Conservation (phyloP, 2,113 vertebrate species). For the Rana temporaria region DNA sequence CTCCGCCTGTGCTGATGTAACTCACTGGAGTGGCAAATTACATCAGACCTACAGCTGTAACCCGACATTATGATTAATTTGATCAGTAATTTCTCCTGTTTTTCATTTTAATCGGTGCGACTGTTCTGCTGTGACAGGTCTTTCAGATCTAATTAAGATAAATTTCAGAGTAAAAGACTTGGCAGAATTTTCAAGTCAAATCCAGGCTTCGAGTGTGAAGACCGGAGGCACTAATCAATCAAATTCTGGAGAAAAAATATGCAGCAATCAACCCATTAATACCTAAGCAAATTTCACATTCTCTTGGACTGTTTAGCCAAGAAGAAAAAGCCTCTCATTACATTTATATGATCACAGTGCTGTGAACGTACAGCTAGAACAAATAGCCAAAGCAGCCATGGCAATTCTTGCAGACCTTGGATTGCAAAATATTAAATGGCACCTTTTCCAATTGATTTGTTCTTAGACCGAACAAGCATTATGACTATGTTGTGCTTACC, state of each 20-base stretch:
- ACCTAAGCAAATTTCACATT: slow-evolving; percentile 98
- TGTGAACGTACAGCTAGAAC: slow-evolving; percentile 24
- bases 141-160: slow-evolving; percentile 99
- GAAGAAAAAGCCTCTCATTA: slow-evolving; percentile 56
- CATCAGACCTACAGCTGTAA: slow-evolving; percentile 99
- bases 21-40: slow-evolving; percentile 99
- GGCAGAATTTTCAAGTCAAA: slow-evolving; percentile 92
- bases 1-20: slow-evolving; percentile 93
- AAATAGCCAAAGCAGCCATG: slow-evolving; percentile 43
- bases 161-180: slow-evolving; percentile 99
- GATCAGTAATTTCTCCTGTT: slow-evolving; percentile 99
- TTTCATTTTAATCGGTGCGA: slow-evolving; percentile 99
- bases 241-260: slow-evolving; percentile 83
- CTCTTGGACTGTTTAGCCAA: slow-evolving; percentile 86
- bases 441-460: slow-evolving; percentile 5
- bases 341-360: slow-evolving; percentile 36
- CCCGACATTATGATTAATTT: slow-evolving; percentile 99
- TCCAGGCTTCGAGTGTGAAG: slow-evolving; percentile 92
- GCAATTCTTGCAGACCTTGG: slow-evolving; percentile 31
- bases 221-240: slow-evolving; percentile 94
- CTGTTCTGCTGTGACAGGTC: slow-evolving; percentile 99
- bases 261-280: slow-evolving; percentile 92
- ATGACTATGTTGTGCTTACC: slow-evolving; percentile 54
- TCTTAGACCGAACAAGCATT: slow-evolving; percentile 47
- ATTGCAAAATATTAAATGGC: slow-evolving; percentile 35